Percentiles rank a stretch among this genome's conserved stretches.
Evolutionary conservation across 1,140 invertebrate genomes (phyloP).

Genomic region (Mercenaria mercenaria): DNA sequence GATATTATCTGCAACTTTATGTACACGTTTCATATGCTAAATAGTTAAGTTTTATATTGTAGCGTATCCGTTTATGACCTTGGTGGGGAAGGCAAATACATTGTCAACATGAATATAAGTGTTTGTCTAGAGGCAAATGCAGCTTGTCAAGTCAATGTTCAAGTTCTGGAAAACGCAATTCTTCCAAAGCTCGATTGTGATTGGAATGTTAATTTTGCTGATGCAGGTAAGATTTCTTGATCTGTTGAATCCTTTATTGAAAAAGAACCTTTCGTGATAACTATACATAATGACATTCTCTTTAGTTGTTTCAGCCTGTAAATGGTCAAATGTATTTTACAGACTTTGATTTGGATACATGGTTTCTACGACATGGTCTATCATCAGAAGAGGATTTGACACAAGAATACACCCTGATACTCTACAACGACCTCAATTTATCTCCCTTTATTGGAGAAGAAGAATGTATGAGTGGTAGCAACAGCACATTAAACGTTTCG

Average conservation of each 20-base stretch:
- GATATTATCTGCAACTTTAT: no score
- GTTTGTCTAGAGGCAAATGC: constrained; percentile 52
- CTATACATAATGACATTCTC: no score
- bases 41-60: no score
- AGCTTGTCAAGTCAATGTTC: constrained; percentile 19
- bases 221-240: not conserved
- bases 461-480: not conserved
- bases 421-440: not conserved
- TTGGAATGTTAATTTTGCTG: constrained; percentile 45
- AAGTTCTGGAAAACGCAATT: constrained; percentile 28
- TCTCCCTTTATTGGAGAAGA: not conserved
- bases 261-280: no score
- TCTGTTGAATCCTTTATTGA: no score
- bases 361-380: not conserved
- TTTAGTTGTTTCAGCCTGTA: no score
- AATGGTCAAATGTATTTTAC: not conserved
- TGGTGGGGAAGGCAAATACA: constrained; percentile 44
- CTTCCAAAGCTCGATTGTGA: constrained; percentile 56
- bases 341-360: not conserved
- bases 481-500: not conserved
- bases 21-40: no score
- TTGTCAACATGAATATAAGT: constrained; percentile 63
- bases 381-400: not conserved
- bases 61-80: constrained; percentile 27
- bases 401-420: not conserved